These are phyloP conservation scores for Apoda limacodes DNA, from an alignment of 2,888 invertebrate species.

Conservation along the genomic window DNA sequence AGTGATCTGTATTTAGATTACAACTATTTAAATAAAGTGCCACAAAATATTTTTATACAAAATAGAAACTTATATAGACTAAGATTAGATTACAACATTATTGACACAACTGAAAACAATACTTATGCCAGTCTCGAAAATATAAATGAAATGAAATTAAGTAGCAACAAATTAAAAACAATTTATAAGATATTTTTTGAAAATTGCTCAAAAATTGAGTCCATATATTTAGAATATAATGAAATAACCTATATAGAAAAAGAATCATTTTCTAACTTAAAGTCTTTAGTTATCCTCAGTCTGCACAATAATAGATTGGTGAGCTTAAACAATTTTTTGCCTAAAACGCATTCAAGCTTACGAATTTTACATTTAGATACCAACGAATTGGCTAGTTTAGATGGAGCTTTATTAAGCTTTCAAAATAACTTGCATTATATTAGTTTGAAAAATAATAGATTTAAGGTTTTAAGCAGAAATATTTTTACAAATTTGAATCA, in stretches of 20 bases:
- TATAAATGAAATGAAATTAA: constrained; percentile 82
- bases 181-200: constrained; percentile 83
- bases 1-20: constrained; percentile 85
- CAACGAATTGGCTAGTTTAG: constrained; percentile 79
- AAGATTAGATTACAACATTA: constrained; percentile 86
- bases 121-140: constrained; percentile 80
- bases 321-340: constrained; percentile 82
- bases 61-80: constrained; percentile 82
- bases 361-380: constrained; percentile 83
- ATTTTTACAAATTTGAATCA: constrained; percentile 81
- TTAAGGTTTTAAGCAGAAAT: constrained; percentile 77
- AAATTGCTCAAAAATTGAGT: constrained; percentile 79
- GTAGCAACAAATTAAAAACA: constrained; percentile 83
- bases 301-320: constrained; percentile 83
- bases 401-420: constrained; percentile 79
- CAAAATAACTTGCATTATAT: constrained; percentile 86
- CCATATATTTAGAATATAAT: constrained; percentile 89
- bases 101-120: constrained; percentile 81
- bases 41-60: constrained; percentile 80
- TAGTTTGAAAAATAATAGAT: constrained; percentile 83
- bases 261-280: constrained; percentile 79
- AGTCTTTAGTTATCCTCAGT: constrained; percentile 84
- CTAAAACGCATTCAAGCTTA: constrained; percentile 76
- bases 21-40: constrained; percentile 86
- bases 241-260: constrained; percentile 83